Evolutionary conservation across 1,140 invertebrate genomes (phyloP).

Genomic region (Pseudomyrmex dendroicus): DNA sequence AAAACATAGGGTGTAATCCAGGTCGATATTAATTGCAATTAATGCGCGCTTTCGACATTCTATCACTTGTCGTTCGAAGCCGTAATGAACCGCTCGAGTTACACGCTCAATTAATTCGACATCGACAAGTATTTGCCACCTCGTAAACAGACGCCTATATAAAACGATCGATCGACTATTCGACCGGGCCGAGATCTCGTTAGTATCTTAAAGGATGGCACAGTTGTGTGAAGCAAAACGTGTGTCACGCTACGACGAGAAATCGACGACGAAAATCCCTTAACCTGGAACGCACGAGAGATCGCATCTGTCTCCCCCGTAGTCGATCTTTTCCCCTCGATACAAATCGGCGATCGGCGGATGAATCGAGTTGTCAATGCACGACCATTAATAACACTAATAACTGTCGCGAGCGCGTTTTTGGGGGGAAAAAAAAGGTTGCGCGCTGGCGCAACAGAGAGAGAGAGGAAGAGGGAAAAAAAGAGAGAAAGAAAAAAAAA

Average conservation of each 20-base stretch:
- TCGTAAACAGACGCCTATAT: constrained; percentile 11
- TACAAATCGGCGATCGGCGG: constrained; percentile 66
- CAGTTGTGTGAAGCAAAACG: not conserved
- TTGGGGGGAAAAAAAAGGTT: constrained; percentile 63
- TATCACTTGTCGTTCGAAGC: not conserved
- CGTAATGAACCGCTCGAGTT: not conserved
- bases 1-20: no score
- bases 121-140: not conserved
- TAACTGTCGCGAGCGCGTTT: constrained; percentile 78
- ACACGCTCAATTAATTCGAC: constrained; percentile 26
- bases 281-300: constrained; percentile 49
- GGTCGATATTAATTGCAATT: not conserved
- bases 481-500: constrained; percentile 47
- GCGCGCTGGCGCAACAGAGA: not conserved
- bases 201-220: constrained; percentile 32
- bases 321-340: constrained; percentile 54
- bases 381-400: constrained; percentile 83
- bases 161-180: no score
- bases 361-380: constrained; percentile 77
- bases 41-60: not conserved
- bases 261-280: constrained; percentile 36
- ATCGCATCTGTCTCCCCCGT: constrained; percentile 64
- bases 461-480: constrained; percentile 5
- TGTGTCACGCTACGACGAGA: constrained; percentile 14
- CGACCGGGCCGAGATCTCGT: constrained; percentile 43